These are phyloP conservation scores for Tetheella fluctuosa DNA, from an alignment of 2,888 invertebrate genomes.

Conservation along the genomic window DNA sequence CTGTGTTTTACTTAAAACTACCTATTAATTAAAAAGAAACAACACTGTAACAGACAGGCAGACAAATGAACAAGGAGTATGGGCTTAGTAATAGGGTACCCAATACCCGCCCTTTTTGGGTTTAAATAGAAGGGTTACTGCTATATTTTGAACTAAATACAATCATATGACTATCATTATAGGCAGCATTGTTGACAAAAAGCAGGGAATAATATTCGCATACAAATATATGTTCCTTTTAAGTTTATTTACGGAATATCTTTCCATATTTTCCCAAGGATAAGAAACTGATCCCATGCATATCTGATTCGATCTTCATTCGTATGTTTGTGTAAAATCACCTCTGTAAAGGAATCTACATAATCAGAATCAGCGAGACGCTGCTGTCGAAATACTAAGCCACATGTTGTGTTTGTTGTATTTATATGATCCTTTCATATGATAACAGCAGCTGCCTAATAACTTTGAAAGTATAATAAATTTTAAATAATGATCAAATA, in stretches of 20 bases:
- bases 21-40: too few relatives aligned
- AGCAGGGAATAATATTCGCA: conserved; percentile 28
- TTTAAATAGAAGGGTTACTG: too few relatives aligned
- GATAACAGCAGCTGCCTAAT: background rate
- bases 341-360: conserved; percentile 72
- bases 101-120: too few relatives aligned
- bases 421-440: background rate
- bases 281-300: conserved; percentile 76
- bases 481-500: background rate
- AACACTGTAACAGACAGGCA: too few relatives aligned
- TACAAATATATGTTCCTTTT: conserved; percentile 49
- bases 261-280: conserved; percentile 64
- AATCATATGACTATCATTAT: background rate
- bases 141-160: background rate
- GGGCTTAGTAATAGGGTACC: conserved; percentile 10
- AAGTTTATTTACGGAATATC: conserved; percentile 64
- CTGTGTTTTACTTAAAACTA: too few relatives aligned
- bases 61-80: too few relatives aligned
- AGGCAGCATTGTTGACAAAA: conserved; percentile 33
- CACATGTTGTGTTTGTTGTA: conserved; percentile 45
- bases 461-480: background rate
- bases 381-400: conserved; percentile 65
- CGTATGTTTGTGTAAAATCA: conserved; percentile 76
- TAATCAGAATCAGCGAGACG: conserved; percentile 75
- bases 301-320: conserved; percentile 78